phyloP scores from a whole-genome alignment of 2,113 vertebrate genomes.

The Mystacornis crossleyi region DNA sequence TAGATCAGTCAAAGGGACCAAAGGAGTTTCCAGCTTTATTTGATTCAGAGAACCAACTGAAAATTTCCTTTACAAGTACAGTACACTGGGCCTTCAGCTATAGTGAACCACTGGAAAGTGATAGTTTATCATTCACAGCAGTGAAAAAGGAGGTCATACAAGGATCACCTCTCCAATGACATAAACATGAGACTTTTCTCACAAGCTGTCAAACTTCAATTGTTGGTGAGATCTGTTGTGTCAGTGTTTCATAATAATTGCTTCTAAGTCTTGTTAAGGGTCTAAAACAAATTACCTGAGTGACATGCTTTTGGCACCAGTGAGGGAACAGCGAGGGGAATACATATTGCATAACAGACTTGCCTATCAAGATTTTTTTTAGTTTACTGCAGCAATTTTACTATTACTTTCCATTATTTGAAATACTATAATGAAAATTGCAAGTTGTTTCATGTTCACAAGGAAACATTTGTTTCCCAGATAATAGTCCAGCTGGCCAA shows the following conservation, averaged over 20 bases:
- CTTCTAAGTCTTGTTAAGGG: slow-evolving; percentile 66
- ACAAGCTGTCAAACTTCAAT: slow-evolving; percentile 66
- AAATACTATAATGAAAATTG: not conserved
- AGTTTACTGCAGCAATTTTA: slow-evolving; percentile 24
- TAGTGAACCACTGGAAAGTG: not conserved
- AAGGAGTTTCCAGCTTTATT: slow-evolving; percentile 16
- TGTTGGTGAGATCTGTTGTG: slow-evolving; percentile 68
- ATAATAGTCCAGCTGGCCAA: not conserved
- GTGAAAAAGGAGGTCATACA: slow-evolving; percentile 57
- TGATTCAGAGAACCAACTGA: slow-evolving; percentile 34
- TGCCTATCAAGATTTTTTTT: slow-evolving; percentile 25
- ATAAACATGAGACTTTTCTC: slow-evolving; percentile 67
- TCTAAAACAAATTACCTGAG: slow-evolving; percentile 65
- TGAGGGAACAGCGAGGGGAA: not conserved
- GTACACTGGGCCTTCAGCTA: slow-evolving; percentile 25
- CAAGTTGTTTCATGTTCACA: slow-evolving; percentile 6
- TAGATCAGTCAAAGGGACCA: slow-evolving; percentile 2
- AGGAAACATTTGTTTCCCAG: not conserved
- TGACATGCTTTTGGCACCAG: slow-evolving; percentile 61
- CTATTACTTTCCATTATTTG: slow-evolving; percentile 34
- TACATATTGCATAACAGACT: slow-evolving; percentile 29
- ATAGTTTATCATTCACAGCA: slow-evolving; percentile 58
- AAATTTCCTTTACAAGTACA: slow-evolving; percentile 21
- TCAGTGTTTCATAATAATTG: slow-evolving; percentile 70
- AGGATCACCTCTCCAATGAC: slow-evolving; percentile 63